Percentiles rank a stretch among this genome's conserved stretches.
These are phyloP conservation scores for Pteropus alecto DNA, from an alignment of 2,113 vertebrate genomes.

Conservation along the genomic window DNA sequence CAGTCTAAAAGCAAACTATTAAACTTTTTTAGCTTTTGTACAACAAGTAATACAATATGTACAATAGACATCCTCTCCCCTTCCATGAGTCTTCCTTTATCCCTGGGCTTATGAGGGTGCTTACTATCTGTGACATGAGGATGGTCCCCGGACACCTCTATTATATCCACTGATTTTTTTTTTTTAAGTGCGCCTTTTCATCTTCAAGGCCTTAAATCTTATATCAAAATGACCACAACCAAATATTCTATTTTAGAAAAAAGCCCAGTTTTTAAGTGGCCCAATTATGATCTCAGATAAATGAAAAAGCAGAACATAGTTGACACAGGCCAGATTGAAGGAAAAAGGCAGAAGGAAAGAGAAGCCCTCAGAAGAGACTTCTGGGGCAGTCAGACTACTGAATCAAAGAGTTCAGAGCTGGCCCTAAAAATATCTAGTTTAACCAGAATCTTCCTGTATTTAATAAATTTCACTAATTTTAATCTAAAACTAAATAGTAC, in stretches of 20 bases:
- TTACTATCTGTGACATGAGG: not conserved
- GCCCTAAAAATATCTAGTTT: not conserved
- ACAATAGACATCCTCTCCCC: not conserved
- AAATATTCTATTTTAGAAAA: not conserved
- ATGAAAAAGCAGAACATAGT: constrained; percentile 2
- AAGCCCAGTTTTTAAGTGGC: constrained; percentile 26
- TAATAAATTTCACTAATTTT: not conserved
- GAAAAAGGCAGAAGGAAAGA: not conserved
- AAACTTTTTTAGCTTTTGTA: not conserved
- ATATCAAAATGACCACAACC: constrained; percentile 21
- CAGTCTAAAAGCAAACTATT: constrained; percentile 23
- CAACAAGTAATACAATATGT: not conserved
- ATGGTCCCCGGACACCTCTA: not conserved
- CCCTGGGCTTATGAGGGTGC: not conserved
- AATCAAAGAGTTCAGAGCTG: not conserved
- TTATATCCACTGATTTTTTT: not conserved
- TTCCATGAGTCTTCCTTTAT: not conserved
- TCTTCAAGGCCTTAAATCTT: not conserved
- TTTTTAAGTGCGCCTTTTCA: not conserved
- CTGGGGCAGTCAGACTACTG: not conserved
- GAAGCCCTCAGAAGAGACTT: not conserved
- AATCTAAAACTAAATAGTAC: constrained; percentile 22
- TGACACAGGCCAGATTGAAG: not conserved
- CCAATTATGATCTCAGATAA: constrained; percentile 13
- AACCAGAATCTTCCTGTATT: not conserved